Conservation (phyloP, 2,113 vertebrate species). For the Peucedramus taeniatus region DNA sequence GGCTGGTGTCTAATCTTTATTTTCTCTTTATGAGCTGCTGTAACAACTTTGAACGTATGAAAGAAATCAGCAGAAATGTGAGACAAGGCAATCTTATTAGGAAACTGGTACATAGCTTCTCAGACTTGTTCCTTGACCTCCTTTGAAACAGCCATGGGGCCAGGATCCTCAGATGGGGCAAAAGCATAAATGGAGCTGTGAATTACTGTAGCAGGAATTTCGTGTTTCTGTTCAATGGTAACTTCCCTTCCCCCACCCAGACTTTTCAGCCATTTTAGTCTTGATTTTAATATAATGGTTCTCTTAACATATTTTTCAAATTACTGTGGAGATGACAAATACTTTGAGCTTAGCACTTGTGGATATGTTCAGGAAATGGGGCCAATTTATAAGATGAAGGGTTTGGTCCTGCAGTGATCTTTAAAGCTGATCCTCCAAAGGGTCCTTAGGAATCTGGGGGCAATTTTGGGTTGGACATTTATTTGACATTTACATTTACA, state of each 20-base stretch:
- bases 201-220: neutral
- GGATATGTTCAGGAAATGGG: neutral
- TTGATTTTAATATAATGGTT: neutral
- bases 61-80: slow-evolving; percentile 56
- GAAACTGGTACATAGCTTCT: slow-evolving; percentile 33
- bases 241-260: neutral
- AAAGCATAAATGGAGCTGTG: neutral
- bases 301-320: neutral
- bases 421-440: neutral
- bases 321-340: neutral
- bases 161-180: neutral
- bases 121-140: slow-evolving; percentile 41
- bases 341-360: neutral
- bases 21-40: slow-evolving; percentile 56
- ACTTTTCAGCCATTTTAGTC: slow-evolving; percentile 17
- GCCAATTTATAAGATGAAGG: neutral
- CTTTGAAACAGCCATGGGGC: neutral
- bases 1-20: slow-evolving; percentile 55
- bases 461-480: neutral
- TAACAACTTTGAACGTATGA: slow-evolving; percentile 49
- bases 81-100: slow-evolving; percentile 36
- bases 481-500: neutral
- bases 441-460: neutral
- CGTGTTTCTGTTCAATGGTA: neutral
- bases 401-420: neutral